phyloP scores from a whole-genome alignment of 64 coral and sea anemone species.

The Exaiptasia diaphana region DNA sequence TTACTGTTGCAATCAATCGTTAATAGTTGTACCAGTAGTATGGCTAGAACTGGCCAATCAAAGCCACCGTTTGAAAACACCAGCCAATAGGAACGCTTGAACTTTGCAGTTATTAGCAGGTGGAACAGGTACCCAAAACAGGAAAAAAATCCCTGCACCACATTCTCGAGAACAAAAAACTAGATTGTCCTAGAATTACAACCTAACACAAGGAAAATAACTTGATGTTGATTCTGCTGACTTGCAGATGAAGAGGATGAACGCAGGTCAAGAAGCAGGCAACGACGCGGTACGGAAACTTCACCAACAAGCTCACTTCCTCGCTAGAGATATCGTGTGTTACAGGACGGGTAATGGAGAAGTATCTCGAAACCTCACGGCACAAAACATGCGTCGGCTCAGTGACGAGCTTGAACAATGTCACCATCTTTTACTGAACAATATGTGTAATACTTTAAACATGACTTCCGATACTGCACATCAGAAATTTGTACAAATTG shows the following conservation, averaged over 20 bases:
- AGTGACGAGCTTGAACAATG: constrained; percentile 72
- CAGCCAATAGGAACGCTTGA: not conserved
- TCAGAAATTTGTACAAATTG: constrained; percentile 82
- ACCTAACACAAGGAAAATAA: no score
- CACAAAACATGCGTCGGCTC: constrained; percentile 70
- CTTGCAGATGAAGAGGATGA: constrained; percentile 20
- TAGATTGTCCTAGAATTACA: no score
- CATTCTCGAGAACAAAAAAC: no score
- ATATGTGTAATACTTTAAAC: constrained; percentile 71
- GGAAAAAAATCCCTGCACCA: not conserved
- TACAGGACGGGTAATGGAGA: constrained; percentile 64
- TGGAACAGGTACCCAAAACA: not conserved
- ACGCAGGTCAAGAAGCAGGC: not conserved
- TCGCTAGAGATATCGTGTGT: constrained; percentile 60
- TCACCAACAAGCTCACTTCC: constrained; percentile 10
- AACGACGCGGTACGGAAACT: constrained; percentile 4
- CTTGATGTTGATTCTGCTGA: no score
- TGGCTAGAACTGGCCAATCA: not conserved
- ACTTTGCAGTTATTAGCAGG: not conserved
- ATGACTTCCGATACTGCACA: constrained; percentile 53
- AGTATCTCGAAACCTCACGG: constrained; percentile 33
- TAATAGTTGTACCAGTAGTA: not conserved
- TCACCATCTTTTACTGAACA: constrained; percentile 48
- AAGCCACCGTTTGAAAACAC: not conserved
- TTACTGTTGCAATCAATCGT: no score